Evolutionary conservation across 2,797 vertebrate species (phyloP), one percentile per base, ranked within the genome.

Genomic region (Cyprinella venusta): DNA sequence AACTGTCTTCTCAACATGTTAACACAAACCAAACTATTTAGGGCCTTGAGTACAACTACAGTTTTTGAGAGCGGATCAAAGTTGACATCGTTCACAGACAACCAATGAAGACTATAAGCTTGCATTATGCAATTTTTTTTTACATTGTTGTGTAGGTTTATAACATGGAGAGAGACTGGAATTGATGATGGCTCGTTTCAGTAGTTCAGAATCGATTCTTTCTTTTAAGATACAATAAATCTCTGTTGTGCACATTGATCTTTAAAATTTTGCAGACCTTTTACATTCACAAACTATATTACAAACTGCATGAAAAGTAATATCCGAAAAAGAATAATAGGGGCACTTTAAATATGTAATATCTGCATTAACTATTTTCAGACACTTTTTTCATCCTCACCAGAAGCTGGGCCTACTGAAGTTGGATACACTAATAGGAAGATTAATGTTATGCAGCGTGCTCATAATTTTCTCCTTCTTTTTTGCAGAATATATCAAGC

Each of bases 401-500:
- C 92, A 93, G 74, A 93, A 90, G 16, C 36, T 83, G 63, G 82
- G 76, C 56, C 21, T 74, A 40, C 26, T 88, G 67, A 92, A 56
- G 38, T 59, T 81, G 36, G 90, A 82, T 76, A 91, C 80, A 15
- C 26, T 80, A 36, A 67, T 6, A 12, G 83, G 90, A 84, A 92
- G 86, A 3, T 74, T 85, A 67, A 93, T 13, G 76, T 50, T 90
- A 80, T 76, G 82, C n/a, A 94, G 4, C 0, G 36, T 87, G 68
- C 84, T 82, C 64, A 92, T 19, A 64, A 93, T 33, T 67, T 85
- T 89, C 3, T 92, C 24, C 78, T 93, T 94, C 85, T 65, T 92
- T 69, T 77, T 91, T 42, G 80, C 84, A 72, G 38, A 81, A 38
- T 50, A 93, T 80, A 95, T 89, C 82, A 94, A 85, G 76, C 70